A percentile compares a stretch with the other conserved stretches of the same genome.
Conservation (phyloP, 2,113 vertebrate genomes). For the Neolamprologus caudopunctatus region DNA sequence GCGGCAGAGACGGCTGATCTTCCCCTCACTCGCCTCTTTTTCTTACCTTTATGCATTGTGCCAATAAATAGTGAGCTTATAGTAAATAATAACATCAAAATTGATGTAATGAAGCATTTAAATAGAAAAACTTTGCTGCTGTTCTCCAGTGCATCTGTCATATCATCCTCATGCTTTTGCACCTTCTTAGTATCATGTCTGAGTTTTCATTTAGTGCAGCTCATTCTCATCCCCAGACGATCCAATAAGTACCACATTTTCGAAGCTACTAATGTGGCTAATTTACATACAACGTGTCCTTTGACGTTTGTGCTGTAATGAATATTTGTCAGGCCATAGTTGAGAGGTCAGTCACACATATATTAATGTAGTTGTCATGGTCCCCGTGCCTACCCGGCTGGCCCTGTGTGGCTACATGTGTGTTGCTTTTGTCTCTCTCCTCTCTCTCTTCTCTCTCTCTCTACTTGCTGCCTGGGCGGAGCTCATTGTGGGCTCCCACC, state of each 20-base stretch:
- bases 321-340: accelerated
- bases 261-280: background rate
- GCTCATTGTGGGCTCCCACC: too few species aligned
- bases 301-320: accelerated
- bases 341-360: background rate
- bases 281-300: background rate
- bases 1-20: background rate
- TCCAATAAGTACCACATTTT: accelerated
- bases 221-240: background rate
- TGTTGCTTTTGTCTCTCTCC: too few species aligned
- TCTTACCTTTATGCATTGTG: background rate
- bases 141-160: background rate
- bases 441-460: too few species aligned
- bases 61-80: background rate
- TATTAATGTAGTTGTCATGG: background rate
- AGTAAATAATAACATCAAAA: background rate
- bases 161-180: accelerated
- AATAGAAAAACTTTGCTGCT: background rate
- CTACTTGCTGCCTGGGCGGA: too few species aligned
- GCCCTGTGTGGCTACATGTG: too few species aligned
- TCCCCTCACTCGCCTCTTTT: accelerated
- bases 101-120: background rate
- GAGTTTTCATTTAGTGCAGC: background rate
- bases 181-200: background rate
- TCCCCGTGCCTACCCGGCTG: too few species aligned